These are phyloP conservation scores for Aulostomus chinensis DNA, from an alignment of 2,797 vertebrate species.

Conservation along the genomic window DNA sequence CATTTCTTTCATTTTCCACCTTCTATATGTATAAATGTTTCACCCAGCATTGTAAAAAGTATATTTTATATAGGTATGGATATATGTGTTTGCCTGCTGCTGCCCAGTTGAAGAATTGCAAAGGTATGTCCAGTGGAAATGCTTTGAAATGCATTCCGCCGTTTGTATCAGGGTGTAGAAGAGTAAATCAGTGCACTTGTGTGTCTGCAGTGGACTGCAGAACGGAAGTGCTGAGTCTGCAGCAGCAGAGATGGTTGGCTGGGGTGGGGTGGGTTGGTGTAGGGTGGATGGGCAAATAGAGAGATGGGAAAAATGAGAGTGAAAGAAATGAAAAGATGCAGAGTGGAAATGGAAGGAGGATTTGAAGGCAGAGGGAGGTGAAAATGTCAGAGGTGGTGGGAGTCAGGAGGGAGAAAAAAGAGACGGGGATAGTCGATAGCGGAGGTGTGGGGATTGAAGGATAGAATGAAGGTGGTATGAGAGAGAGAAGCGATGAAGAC, in stretches of 20 bases:
- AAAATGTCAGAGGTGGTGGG: not conserved
- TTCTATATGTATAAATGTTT: constrained; percentile 5
- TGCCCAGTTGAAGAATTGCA: constrained; percentile 15
- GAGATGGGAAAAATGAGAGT: not conserved
- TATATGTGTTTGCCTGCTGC: not conserved
- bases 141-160: constrained; percentile 68
- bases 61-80: not conserved
- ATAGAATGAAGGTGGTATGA: constrained; percentile 30
- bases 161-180: constrained; percentile 17
- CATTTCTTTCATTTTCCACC: constrained; percentile 4
- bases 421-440: constrained; percentile 11
- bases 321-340: constrained; percentile 16
- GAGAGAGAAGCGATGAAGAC: constrained; percentile 17
- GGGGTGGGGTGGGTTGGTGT: not conserved
- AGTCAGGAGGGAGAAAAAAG: not conserved
- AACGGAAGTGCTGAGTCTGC: constrained; percentile 62
- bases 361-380: constrained; percentile 17
- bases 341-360: constrained; percentile 25
- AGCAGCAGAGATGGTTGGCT: constrained; percentile 17
- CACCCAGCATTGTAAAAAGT: no score
- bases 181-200: constrained; percentile 47
- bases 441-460: constrained; percentile 28
- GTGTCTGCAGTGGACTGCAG: constrained; percentile 64
- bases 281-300: not conserved
- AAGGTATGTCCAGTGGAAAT: constrained; percentile 75